Conservation (phyloP, 2,797 vertebrate genomes). For the Petrocephalus schoutedeni region DNA sequence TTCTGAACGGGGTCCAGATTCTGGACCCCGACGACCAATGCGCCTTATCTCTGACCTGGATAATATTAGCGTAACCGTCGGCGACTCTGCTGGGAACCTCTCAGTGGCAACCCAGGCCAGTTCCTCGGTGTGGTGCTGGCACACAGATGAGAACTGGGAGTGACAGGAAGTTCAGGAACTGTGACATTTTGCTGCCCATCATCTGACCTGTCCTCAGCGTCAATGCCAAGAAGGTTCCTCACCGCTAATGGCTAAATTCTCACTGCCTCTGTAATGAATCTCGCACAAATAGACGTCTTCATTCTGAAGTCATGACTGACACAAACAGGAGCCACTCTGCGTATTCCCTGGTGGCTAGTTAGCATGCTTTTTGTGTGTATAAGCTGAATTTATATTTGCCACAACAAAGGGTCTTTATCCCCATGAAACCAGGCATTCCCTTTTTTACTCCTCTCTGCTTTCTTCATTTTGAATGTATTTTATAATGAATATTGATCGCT, state of each 20-base stretch:
- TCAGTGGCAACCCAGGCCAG: background rate
- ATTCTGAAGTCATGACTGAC: background rate
- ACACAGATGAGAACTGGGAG: background rate
- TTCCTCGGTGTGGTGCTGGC: background rate
- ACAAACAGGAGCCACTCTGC: background rate
- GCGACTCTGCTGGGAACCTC: background rate
- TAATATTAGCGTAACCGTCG: background rate
- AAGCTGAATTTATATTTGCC: background rate
- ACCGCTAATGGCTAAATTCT: background rate
- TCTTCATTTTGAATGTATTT: background rate
- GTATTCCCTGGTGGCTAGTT: background rate
- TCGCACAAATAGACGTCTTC: background rate
- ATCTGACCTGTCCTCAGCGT: background rate
- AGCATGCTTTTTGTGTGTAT: background rate
- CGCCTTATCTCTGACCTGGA: background rate
- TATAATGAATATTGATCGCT: slow-evolving; percentile 1
- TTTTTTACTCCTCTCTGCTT: background rate
- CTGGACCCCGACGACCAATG: background rate
- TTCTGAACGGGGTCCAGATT: background rate
- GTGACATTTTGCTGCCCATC: background rate
- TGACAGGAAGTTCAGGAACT: background rate
- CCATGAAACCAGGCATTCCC: background rate
- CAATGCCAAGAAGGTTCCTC: background rate
- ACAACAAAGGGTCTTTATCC: background rate
- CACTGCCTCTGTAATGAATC: background rate